phyloP scores from a whole-genome alignment of 2,797 vertebrate genomes.

The Arctocebus calabarensis region DNA sequence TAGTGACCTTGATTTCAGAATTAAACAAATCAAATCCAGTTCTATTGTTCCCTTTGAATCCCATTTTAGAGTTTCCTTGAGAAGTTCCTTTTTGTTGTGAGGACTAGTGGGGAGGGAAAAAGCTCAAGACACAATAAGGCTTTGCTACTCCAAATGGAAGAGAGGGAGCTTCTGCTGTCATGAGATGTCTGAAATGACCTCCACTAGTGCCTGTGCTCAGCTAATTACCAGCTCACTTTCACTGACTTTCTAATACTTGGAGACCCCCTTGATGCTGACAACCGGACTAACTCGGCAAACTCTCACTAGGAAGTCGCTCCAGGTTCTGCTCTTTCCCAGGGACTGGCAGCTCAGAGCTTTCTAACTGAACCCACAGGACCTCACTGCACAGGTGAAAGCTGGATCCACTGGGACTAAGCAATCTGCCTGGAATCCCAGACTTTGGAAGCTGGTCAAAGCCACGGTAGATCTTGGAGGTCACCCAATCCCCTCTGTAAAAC shows the following conservation, averaged over 20 bases:
- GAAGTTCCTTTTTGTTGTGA: conserved; percentile 83
- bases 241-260: conserved; percentile 17
- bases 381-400: not conserved
- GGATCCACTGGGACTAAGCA: not conserved
- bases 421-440: not conserved
- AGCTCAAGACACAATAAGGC: conserved; percentile 75
- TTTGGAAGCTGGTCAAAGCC: not conserved
- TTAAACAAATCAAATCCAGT: conserved; percentile 87
- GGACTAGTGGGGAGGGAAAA: not conserved
- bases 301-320: not conserved
- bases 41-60: conserved; percentile 87
- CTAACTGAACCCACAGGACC: not conserved
- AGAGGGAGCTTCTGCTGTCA: conserved; percentile 57
- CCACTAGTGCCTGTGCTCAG: conserved; percentile 43
- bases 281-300: not conserved
- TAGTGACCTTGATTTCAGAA: conserved; percentile 91
- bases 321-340: not conserved
- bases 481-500: not conserved
- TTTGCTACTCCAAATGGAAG: conserved; percentile 42
- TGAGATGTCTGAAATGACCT: conserved; percentile 29
- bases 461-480: not conserved
- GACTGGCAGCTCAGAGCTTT: not conserved
- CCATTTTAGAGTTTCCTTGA: conserved; percentile 82
- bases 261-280: conserved; percentile 1
- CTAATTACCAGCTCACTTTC: conserved; percentile 78